Evolutionary conservation across 2,888 invertebrate genomes (phyloP).

Genomic region (Thyatira batis): DNA sequence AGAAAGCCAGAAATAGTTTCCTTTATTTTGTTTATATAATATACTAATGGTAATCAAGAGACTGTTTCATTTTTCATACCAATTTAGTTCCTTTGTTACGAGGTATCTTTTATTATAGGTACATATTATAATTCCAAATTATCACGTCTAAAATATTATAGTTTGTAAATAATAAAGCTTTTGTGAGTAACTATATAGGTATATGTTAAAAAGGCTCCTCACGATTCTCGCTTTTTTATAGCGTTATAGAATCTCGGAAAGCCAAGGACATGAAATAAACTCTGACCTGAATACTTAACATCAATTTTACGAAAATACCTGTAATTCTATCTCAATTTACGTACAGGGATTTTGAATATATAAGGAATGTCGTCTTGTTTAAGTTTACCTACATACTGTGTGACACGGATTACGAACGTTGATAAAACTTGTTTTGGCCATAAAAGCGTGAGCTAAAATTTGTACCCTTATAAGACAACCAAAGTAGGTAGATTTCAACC

Average conservation of each 20-base stretch:
- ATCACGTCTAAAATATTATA: background rate
- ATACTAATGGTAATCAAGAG: too few species aligned
- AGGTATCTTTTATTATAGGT: background rate
- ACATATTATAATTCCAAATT: too few species aligned
- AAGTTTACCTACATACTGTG: conserved; percentile 10
- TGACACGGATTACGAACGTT: background rate
- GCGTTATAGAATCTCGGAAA: conserved; percentile 7
- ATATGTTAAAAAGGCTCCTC: background rate
- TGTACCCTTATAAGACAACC: background rate
- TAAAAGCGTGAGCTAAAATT: background rate
- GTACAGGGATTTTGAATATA: conserved; percentile 3
- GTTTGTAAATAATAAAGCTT: background rate
- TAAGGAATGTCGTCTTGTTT: conserved; percentile 21
- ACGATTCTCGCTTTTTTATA: background rate
- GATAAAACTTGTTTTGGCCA: conserved; percentile 1
- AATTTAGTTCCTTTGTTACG: too few species aligned
- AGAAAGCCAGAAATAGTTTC: too few species aligned
- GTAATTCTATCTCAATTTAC: conserved; percentile 17
- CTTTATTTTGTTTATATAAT: too few species aligned
- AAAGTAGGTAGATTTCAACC: background rate
- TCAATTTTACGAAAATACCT: conserved; percentile 19
- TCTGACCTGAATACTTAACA: conserved; percentile 31
- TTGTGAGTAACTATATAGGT: background rate
- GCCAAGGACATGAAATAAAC: conserved; percentile 25
- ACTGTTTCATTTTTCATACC: too few species aligned